phyloP scores from a whole-genome alignment of 2,113 vertebrate genomes.

The Prinia subflava region DNA sequence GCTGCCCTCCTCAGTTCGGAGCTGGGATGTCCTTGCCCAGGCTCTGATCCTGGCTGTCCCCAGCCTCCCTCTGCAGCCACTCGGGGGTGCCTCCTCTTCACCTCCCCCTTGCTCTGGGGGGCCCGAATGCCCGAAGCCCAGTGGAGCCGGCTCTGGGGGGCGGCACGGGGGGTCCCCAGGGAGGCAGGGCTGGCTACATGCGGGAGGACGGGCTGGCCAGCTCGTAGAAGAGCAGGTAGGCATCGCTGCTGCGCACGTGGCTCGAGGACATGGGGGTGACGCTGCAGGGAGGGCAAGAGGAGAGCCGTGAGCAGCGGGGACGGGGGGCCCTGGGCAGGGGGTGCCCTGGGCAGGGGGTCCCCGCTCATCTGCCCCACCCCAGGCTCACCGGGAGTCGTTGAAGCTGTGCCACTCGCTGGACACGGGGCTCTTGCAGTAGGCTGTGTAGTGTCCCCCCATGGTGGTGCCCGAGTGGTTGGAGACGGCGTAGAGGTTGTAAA shows the following conservation, averaged over 20 bases:
- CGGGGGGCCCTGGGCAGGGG: rapidly evolving
- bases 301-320: neutral
- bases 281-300: conserved; percentile 57
- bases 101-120: neutral
- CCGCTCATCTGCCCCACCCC: rapidly evolving
- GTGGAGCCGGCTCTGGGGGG: neutral
- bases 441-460: conserved; percentile 93
- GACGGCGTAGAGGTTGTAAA: conserved; percentile 93
- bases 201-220: conserved; percentile 86
- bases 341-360: too few species aligned
- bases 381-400: conserved; percentile 90
- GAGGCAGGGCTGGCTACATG: conserved; percentile 70
- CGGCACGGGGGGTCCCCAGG: neutral
- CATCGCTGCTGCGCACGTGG: conserved; percentile 95
- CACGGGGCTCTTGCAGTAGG: conserved; percentile 88
- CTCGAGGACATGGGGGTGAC: conserved; percentile 94
- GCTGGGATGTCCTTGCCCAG: neutral
- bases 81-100: neutral
- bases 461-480: conserved; percentile 96
- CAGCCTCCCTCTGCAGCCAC: conserved; percentile 25
- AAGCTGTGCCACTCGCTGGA: conserved; percentile 92
- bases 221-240: conserved; percentile 97
- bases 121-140: neutral
- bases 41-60: neutral
- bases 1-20: neutral